Evolutionary conservation across 2,888 invertebrate genomes (phyloP).

Genomic region (Aleiodes alternator): DNA sequence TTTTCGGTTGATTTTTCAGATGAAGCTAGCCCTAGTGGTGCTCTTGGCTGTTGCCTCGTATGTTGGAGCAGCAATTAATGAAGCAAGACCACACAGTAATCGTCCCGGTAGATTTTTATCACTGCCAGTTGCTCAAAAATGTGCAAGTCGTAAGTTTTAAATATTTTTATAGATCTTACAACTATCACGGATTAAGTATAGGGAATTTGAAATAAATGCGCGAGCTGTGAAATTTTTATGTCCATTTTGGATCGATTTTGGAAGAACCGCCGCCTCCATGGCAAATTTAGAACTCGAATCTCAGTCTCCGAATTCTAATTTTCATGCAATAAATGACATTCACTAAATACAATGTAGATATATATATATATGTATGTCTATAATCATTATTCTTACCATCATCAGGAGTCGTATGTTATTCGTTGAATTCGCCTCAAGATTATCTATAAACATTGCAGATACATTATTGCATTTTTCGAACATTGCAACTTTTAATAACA

Average conservation of each 20-base stretch:
- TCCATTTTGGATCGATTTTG: too few relatives aligned
- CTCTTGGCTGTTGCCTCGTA: slow-evolving; percentile 78
- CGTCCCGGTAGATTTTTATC: slow-evolving; percentile 90
- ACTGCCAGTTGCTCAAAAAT: slow-evolving; percentile 88
- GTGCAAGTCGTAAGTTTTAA: slow-evolving; percentile 86
- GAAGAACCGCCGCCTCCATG: background rate
- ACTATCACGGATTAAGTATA: background rate
- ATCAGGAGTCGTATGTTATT: too few relatives aligned
- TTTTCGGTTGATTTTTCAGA: slow-evolving; percentile 75
- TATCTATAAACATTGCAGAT: too few relatives aligned
- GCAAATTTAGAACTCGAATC: background rate
- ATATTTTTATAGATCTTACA: slow-evolving; percentile 2
- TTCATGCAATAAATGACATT: background rate
- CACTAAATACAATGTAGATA: background rate
- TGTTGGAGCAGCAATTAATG: slow-evolving; percentile 77
- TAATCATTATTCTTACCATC: too few relatives aligned
- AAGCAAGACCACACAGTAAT: slow-evolving; percentile 81
- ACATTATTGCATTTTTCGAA: too few relatives aligned
- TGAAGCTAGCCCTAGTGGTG: slow-evolving; percentile 80
- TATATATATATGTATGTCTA: too few relatives aligned
- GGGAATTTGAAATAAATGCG: background rate
- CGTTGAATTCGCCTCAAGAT: too few relatives aligned
- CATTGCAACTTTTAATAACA: background rate
- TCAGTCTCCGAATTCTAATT: too few relatives aligned
- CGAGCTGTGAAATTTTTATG: too few relatives aligned